Base-by-base conservation (phyloP, 2,113 vertebrate genomes). In the Syngnathus scovelli region DNA sequence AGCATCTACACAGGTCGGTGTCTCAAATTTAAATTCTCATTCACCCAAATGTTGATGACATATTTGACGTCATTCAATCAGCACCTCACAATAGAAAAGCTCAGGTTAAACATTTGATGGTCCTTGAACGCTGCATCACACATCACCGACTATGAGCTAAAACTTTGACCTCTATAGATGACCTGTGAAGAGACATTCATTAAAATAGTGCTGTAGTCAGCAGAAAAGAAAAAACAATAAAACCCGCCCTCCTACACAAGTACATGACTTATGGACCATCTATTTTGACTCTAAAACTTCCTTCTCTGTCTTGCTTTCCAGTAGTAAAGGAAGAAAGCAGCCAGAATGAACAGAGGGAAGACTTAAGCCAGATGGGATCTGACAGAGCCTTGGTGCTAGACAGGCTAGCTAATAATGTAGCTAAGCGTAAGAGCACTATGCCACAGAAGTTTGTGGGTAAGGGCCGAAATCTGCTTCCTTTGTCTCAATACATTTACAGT, bases 391-490 rank as follows among this genome's bases (percentile, higher is more conserved):
- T 98, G 90, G 94, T 98, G 90, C 94, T 99, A 94, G 97, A 99
- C 94, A 97, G 95, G 92, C 92, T 99, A 94, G 95, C 97, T 92
- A 98, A 94, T 94, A 99, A 98, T 93, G 95, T 99, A 93, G 95
- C 96, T 92, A 99, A 96, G 91, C 96, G 97, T 94, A 99, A 99
- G 92, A 98, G 97, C 92, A 98, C 95, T 95, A 95, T 98, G 96
- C 97, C 97, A 94, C 97, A 99, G 94, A 98, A 96, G 94, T 98
- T 98, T 94, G 93, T 98, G 91, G 97, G 97, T 99, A 98, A 99
- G 97, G 95, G 94, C 90, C 89, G 83, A 90, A 93, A 88, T 94
- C 93, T 94, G 93, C 90, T 95, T 93, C 89, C 88, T 94, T 89
- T 66, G 71, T 86, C 69, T 88, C 5, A 77, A 76, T 70, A 54